Evolutionary conservation across 2,113 vertebrate genomes (phyloP).

Genomic region (Catharus fuscescens): DNA sequence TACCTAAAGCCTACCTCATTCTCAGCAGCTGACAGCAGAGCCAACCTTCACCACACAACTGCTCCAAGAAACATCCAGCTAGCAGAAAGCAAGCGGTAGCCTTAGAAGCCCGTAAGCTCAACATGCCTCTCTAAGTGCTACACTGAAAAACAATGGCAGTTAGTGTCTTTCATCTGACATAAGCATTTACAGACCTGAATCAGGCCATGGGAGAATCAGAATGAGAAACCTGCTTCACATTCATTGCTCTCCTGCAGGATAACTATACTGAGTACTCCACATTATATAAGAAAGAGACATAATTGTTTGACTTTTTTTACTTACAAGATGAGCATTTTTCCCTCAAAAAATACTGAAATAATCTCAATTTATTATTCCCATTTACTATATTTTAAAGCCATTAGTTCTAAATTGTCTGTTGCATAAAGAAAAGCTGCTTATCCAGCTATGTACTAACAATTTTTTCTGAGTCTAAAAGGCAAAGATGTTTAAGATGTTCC

Average conservation of each 20-base stretch:
- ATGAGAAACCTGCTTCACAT: not conserved
- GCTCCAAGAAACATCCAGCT: not conserved
- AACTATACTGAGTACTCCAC: not conserved
- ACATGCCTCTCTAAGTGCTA: not conserved
- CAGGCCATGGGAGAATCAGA: not conserved
- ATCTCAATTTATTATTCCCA: not conserved
- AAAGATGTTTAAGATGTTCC: not conserved
- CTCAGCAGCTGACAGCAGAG: not conserved
- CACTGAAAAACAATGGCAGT: not conserved
- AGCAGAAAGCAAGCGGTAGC: not conserved
- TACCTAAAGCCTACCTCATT: not conserved
- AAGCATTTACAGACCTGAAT: not conserved
- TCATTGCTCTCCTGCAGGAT: not conserved
- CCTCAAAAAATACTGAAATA: not conserved
- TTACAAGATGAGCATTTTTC: not conserved
- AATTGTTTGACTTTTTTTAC: not conserved
- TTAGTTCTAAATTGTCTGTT: not conserved
- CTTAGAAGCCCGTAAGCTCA: not conserved
- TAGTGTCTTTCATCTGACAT: not conserved
- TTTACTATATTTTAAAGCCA: not conserved
- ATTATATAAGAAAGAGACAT: not conserved
- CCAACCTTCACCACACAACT: rapidly evolving
- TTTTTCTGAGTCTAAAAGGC: not conserved
- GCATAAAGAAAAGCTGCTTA: not conserved
- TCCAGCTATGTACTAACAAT: not conserved